Conservation (phyloP, 2,888 invertebrate species). For the Eueremaeus valkanovi region DNA sequence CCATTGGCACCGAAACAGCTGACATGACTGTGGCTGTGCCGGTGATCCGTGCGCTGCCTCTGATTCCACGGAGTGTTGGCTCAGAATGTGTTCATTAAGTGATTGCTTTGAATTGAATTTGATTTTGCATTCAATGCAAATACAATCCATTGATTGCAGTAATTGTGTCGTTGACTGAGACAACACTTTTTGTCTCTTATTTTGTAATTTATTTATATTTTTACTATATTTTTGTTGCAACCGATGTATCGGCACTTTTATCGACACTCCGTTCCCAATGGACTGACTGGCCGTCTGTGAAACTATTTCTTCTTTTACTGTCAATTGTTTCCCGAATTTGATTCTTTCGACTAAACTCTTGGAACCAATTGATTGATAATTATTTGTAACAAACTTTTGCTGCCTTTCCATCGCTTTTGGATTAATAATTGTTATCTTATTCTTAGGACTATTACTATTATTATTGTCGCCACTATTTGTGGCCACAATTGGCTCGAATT, state of each 20-base stretch:
- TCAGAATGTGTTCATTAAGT: slow-evolving; percentile 19
- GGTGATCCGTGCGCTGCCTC: background rate
- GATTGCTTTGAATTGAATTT: background rate
- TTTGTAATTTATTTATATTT: background rate
- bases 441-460: no score
- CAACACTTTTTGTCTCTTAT: background rate
- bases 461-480: background rate
- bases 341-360: slow-evolving; percentile 1
- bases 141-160: background rate
- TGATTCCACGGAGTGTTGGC: background rate
- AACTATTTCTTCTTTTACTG: background rate
- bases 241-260: slow-evolving; percentile 27
- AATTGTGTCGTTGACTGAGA: background rate
- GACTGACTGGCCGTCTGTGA: slow-evolving; percentile 5
- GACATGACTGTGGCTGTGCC: background rate
- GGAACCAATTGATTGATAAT: background rate
- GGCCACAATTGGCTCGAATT: slow-evolving; percentile 5
- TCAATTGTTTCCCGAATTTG: background rate
- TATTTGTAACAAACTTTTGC: background rate
- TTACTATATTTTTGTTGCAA: background rate
- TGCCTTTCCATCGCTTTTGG: background rate
- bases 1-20: slow-evolving; percentile 34
- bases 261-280: slow-evolving; percentile 3
- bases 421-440: slow-evolving; percentile 22
- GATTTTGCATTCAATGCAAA: slow-evolving; percentile 1